These are phyloP conservation scores for Carapus acus DNA, from an alignment of 2,797 vertebrate species.

Conservation along the genomic window DNA sequence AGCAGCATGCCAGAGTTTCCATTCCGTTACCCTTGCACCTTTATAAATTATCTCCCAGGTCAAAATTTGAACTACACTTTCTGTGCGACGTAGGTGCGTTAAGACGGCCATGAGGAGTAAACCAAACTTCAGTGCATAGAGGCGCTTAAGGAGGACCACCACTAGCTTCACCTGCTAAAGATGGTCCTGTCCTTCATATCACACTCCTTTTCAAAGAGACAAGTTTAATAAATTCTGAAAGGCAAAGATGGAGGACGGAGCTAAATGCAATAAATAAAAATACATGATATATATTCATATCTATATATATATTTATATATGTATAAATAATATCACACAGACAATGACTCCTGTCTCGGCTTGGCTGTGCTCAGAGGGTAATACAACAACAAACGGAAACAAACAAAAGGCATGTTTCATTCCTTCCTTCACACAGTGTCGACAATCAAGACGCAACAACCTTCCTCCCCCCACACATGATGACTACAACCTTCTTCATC, in stretches of 20 bases:
- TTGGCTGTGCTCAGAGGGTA: slow-evolving; percentile 36
- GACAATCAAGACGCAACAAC: slow-evolving; percentile 9
- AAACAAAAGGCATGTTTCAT: slow-evolving; percentile 9
- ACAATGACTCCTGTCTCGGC: slow-evolving; percentile 37
- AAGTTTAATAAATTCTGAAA: slow-evolving; percentile 37
- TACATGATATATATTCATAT: slow-evolving; percentile 63
- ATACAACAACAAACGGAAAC: slow-evolving; percentile 18
- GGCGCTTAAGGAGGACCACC: too few species aligned
- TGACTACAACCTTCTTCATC: slow-evolving; percentile 1
- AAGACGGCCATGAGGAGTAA: slow-evolving; percentile 68
- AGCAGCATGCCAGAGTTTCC: too few species aligned
- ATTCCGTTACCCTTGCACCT: slow-evolving; percentile 15
- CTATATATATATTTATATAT: slow-evolving; percentile 65
- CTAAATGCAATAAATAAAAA: slow-evolving; percentile 70
- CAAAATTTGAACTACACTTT: slow-evolving; percentile 60
- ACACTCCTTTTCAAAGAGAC: slow-evolving; percentile 22
- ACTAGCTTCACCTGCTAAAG: too few species aligned
- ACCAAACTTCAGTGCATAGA: too few species aligned
- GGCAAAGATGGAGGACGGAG: slow-evolving; percentile 14
- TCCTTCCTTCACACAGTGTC: neutral
- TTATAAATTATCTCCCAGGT: slow-evolving; percentile 21
- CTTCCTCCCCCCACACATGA: neutral
- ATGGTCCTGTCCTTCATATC: slow-evolving; percentile 37
- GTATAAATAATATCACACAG: slow-evolving; percentile 67
- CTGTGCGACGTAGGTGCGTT: slow-evolving; percentile 58